phyloP scores from a whole-genome alignment of 2,113 vertebrate species.

The Oreochromis niloticus region DNA sequence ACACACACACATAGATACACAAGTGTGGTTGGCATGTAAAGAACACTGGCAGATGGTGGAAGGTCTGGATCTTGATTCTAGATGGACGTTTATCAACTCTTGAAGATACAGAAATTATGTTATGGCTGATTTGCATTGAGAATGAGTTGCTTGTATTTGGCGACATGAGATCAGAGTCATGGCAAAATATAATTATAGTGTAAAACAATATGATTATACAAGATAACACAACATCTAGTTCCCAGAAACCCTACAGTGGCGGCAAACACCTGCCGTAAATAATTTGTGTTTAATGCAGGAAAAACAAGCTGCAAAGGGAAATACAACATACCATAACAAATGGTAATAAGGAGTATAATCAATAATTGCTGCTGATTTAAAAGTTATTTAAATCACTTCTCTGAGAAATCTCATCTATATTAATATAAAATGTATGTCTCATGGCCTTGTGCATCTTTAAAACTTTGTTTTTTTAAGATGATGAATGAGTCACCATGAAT shows the following conservation, averaged over 20 bases:
- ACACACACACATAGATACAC: neutral
- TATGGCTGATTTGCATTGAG: constrained; percentile 8
- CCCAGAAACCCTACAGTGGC: neutral
- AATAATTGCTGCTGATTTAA: neutral
- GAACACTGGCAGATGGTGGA: constrained; percentile 48
- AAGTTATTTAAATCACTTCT: neutral
- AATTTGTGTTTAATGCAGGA: neutral
- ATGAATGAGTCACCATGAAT: constrained; percentile 38
- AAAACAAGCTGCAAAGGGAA: neutral
- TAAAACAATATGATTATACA: constrained; percentile 24
- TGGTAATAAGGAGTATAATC: neutral
- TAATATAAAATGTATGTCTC: neutral
- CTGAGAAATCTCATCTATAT: neutral
- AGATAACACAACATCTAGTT: neutral
- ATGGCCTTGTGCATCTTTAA: neutral
- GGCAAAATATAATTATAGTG: constrained; percentile 6
- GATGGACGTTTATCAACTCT: constrained; percentile 15
- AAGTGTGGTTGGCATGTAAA: constrained; percentile 4
- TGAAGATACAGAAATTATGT: constrained; percentile 8
- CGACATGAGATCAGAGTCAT: constrained; percentile 1
- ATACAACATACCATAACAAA: neutral
- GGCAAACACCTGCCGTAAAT: neutral
- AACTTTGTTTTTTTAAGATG: neutral
- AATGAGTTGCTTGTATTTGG: neutral
- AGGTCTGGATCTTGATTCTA: constrained; percentile 18